phyloP scores from a whole-genome alignment of 2,113 vertebrate species.

The Saccopteryx bilineata region DNA sequence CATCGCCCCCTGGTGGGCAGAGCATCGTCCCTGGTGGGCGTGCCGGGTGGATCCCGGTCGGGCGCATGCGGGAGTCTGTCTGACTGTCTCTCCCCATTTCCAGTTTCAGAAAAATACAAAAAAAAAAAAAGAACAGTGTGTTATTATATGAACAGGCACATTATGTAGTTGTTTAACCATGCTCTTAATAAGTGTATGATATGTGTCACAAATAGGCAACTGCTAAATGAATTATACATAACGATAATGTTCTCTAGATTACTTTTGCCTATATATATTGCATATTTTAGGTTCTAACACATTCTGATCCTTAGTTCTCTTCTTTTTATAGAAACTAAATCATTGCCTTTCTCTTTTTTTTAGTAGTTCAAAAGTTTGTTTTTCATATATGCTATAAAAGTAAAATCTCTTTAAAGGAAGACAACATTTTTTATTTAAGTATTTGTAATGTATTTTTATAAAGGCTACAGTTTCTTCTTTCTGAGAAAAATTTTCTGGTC shows the following conservation, averaged over 20 bases:
- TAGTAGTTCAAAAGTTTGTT: constrained; percentile 44
- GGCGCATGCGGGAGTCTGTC: no score
- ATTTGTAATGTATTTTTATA: constrained; percentile 49
- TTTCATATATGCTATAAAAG: constrained; percentile 60
- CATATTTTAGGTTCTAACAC: constrained; percentile 71
- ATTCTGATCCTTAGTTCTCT: constrained; percentile 55
- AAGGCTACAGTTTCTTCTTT: not conserved
- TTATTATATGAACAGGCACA: constrained; percentile 42
- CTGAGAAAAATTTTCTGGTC: not conserved
- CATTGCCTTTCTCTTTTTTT: constrained; percentile 38
- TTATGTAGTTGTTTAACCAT: constrained; percentile 70
- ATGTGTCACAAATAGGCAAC: constrained; percentile 69
- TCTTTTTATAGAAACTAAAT: constrained; percentile 61
- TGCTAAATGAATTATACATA: constrained; percentile 72
- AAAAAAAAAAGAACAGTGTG: not conserved
- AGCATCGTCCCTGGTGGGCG: no score
- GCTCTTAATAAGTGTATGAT: constrained; percentile 70
- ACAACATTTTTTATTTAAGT: constrained; percentile 38
- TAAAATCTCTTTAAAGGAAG: constrained; percentile 55
- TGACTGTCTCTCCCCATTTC: no score
- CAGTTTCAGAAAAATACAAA: no score
- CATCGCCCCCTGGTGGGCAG: no score
- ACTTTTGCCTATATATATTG: constrained; percentile 68
- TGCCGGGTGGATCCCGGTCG: no score
- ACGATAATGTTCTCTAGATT: constrained; percentile 71